These are phyloP conservation scores for Cryptophagus acutangulus DNA, from an alignment of 2,888 invertebrate genomes.

Conservation along the genomic window DNA sequence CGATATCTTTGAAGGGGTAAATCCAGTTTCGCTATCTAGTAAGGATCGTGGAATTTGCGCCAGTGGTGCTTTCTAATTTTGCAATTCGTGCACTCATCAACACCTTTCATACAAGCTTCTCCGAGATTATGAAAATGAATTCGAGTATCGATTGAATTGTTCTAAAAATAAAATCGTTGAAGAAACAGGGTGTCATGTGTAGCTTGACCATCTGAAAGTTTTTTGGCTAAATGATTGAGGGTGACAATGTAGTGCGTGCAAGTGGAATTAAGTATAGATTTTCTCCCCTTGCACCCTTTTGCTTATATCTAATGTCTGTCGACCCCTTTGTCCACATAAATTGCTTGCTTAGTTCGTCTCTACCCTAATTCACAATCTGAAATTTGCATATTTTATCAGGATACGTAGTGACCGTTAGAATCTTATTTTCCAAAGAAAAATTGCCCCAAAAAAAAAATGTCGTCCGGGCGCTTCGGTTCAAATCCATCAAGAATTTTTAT, in stretches of 20 bases:
- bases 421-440: constrained; percentile 13
- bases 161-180: too few species aligned
- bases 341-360: constrained; percentile 41
- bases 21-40: constrained; percentile 31
- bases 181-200: not conserved
- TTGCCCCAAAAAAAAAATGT: not conserved
- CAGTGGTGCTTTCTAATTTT: constrained; percentile 29
- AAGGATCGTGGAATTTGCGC: constrained; percentile 38
- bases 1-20: constrained; percentile 2
- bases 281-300: too few species aligned
- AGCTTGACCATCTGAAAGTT: constrained; percentile 25
- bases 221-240: constrained; percentile 28
- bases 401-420: constrained; percentile 23
- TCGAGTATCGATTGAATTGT: too few species aligned
- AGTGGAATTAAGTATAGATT: constrained; percentile 42
- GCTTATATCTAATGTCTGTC: constrained; percentile 39
- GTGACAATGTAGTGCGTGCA: constrained; percentile 31
- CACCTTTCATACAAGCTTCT: not conserved
- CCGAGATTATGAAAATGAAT: too few species aligned
- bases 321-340: constrained; percentile 43
- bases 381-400: constrained; percentile 30
- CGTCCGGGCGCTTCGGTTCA: not conserved
- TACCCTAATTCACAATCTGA: constrained; percentile 32
- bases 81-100: not conserved
- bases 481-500: constrained; percentile 24